A percentile compares a stretch with the other conserved stretches of the same genome.
phyloP scores from a whole-genome alignment of 2,113 vertebrate species.

The Austrofundulus limnaeus region DNA sequence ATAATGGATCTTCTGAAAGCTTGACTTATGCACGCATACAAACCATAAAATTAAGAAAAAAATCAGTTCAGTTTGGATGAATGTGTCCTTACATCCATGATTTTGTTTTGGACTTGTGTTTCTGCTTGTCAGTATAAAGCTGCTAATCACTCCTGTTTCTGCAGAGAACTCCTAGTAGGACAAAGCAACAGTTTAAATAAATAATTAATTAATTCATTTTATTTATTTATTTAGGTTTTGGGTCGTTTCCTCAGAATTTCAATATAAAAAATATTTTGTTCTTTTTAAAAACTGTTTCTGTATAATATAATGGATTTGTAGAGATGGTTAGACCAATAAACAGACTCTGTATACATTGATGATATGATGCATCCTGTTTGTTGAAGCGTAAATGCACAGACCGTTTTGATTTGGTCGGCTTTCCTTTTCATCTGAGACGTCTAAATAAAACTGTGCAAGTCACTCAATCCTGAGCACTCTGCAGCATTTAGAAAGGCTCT shows the following conservation, averaged over 20 bases:
- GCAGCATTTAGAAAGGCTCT: conserved; percentile 37
- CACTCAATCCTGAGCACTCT: conserved; percentile 13
- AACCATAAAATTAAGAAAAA: background rate
- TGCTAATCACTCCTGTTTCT: conserved; percentile 27
- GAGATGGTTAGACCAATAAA: conserved; percentile 8
- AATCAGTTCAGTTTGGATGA: too few species aligned
- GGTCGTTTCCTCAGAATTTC: conserved; percentile 5
- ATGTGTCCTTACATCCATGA: too few species aligned
- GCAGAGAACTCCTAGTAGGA: conserved; percentile 33
- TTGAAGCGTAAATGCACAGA: background rate
- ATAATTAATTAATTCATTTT: too few species aligned
- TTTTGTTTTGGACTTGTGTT: background rate
- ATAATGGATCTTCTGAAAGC: background rate
- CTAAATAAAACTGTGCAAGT: conserved; percentile 4
- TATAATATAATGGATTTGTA: conserved; percentile 6
- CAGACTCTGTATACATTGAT: background rate
- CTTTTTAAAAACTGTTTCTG: background rate
- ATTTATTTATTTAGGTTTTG: too few species aligned
- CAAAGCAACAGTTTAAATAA: conserved; percentile 33
- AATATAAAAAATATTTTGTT: background rate
- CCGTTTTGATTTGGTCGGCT: background rate
- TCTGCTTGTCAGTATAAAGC: conserved; percentile 34
- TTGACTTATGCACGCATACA: background rate
- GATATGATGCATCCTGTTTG: too few species aligned
- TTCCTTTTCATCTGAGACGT: conserved; percentile 10